Base-by-base conservation (phyloP, 2,888 invertebrate species). In the Plebejus argus region DNA sequence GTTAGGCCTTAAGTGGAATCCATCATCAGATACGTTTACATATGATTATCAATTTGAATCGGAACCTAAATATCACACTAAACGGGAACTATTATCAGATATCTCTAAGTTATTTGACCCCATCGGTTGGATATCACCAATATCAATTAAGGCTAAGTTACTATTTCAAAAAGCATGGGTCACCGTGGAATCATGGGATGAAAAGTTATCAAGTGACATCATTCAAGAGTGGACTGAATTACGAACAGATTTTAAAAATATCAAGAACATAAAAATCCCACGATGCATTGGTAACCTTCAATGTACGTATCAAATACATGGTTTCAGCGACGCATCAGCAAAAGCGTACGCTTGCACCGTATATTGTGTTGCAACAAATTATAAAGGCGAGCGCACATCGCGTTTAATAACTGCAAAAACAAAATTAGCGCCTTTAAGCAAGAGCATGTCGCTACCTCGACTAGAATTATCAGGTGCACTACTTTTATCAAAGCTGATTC, bases 291-390 rank as follows among this genome's bases (percentile, higher is more conserved):
- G 58, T 58, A 58, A 58, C 58, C 58, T 58, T 58, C 58, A 58
- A 58, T 2, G 18, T 58, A 58, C 5, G 58, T 58, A 58, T 58
- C 58, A 58, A 7, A 70, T 81, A 78, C 79, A 81, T 58, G 79
- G 79, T 53, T 81, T 79, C 70, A 76, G 81, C 75, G 80, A 81
- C 49, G 80, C 81, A 1, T 80, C 80, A 15, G 78, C 77, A 70
- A 79, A 79, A 78, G 79, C 77, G 0, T 81, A 79, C 76, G 78
- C 79, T 4, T 79, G 78, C 58, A 66, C 75, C 49, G 72, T 80
- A 15, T 81, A 80, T 80, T 79, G 71, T 53, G 61, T 72, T 0
- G 70, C 70, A n/a, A 61, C 61, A 35, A 70, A 79, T n/a, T 12
- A 71, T 78, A 79, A 79, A 35, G 79, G 78, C 56, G 79, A 76